These are phyloP conservation scores for Myathropa florea DNA, from an alignment of 2,888 invertebrate genomes.

Conservation along the genomic window DNA sequence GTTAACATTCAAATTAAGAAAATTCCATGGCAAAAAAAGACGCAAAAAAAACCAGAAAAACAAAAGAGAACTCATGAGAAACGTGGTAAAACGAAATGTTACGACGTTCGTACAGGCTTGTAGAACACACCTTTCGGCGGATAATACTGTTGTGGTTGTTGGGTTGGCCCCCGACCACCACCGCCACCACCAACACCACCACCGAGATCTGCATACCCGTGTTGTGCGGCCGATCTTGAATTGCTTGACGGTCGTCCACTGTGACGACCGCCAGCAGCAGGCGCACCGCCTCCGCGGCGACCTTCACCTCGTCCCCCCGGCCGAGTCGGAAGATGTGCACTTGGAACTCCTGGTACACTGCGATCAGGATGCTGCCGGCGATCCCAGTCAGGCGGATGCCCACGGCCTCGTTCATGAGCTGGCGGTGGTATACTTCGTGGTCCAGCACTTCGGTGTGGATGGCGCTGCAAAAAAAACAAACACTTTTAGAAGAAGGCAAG, in stretches of 20 bases:
- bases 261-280: constrained; percentile 76
- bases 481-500: background rate
- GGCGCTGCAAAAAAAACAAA: constrained; percentile 77
- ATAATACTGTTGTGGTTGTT: constrained; percentile 84
- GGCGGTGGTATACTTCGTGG: constrained; percentile 82
- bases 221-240: constrained; percentile 78
- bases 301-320: constrained; percentile 78
- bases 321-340: constrained; percentile 72
- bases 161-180: constrained; percentile 73
- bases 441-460: constrained; percentile 79
- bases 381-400: constrained; percentile 79
- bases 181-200: constrained; percentile 71
- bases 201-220: constrained; percentile 83
- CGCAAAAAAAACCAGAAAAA: constrained; percentile 22
- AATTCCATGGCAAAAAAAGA: constrained; percentile 48
- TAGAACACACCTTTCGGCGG: constrained; percentile 85
- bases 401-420: constrained; percentile 78
- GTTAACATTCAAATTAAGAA: constrained; percentile 70
- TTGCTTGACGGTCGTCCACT: constrained; percentile 76
- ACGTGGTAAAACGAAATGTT: constrained; percentile 43
- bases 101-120: constrained; percentile 72
- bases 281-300: constrained; percentile 55
- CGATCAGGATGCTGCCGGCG: constrained; percentile 75
- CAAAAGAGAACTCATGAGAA: constrained; percentile 1
- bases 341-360: constrained; percentile 31